These are phyloP conservation scores for Maniola hyperantus DNA, from an alignment of 2,888 invertebrate species.

Conservation along the genomic window DNA sequence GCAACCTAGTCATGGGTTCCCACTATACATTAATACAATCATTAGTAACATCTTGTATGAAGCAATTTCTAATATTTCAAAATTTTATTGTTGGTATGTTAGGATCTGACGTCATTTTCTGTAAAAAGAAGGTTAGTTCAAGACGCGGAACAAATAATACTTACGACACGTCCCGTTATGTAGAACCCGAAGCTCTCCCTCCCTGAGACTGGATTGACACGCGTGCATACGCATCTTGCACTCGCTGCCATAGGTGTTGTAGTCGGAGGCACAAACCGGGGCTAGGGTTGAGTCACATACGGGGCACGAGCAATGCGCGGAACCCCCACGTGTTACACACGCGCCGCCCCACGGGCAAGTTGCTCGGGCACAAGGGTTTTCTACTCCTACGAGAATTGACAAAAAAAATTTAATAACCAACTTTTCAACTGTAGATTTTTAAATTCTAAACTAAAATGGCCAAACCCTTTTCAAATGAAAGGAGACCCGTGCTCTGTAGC, in stretches of 20 bases:
- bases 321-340: slow-evolving; percentile 85
- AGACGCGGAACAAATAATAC: slow-evolving; percentile 42
- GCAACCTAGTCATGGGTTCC: background rate
- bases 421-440: too few relatives aligned
- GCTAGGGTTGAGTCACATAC: slow-evolving; percentile 89
- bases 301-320: slow-evolving; percentile 86
- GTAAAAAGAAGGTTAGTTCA: too few relatives aligned
- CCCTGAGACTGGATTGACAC: slow-evolving; percentile 87
- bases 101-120: too few relatives aligned
- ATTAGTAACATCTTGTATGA: too few relatives aligned
- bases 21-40: background rate
- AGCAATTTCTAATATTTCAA: too few relatives aligned
- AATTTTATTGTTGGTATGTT: too few relatives aligned
- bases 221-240: slow-evolving; percentile 92
- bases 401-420: background rate
- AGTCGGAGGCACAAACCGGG: slow-evolving; percentile 89
- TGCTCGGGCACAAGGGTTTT: slow-evolving; percentile 82
- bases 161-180: slow-evolving; percentile 83
- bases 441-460: too few relatives aligned
- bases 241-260: slow-evolving; percentile 91
- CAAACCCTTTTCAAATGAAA: too few relatives aligned
- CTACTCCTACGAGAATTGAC: slow-evolving; percentile 63
- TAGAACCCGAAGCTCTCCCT: slow-evolving; percentile 84
- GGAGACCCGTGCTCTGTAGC: too few relatives aligned
- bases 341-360: slow-evolving; percentile 85